phyloP scores from a whole-genome alignment of 2,113 vertebrate species.

The Lophotis ruficrista region DNA sequence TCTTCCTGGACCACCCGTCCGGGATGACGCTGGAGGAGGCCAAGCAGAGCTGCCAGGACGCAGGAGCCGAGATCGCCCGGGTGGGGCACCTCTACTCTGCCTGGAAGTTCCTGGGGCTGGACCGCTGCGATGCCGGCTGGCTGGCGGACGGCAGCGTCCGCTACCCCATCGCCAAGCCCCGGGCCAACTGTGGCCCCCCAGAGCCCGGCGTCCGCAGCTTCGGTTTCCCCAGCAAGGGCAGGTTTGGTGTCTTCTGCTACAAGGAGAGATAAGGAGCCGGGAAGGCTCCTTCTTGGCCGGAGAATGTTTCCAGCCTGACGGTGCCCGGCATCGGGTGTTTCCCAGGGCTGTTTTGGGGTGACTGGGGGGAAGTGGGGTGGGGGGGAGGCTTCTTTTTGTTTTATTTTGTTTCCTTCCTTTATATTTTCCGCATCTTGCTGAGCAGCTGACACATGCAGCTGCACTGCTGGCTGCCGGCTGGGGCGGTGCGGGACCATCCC shows the following conservation, averaged over 20 bases:
- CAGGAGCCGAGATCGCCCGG: conserved; percentile 79
- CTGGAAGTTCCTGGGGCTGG: conserved; percentile 86
- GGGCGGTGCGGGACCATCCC: not conserved
- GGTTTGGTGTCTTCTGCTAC: conserved; percentile 89
- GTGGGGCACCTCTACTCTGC: conserved; percentile 91
- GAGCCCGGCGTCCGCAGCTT: conserved; percentile 88
- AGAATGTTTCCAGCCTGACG: not conserved
- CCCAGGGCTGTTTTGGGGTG: not conserved
- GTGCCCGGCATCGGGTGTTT: not conserved
- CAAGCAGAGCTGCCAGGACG: conserved; percentile 77
- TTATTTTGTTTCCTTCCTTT: conserved; percentile 39
- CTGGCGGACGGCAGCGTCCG: conserved; percentile 88
- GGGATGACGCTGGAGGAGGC: conserved; percentile 86
- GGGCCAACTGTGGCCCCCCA: conserved; percentile 79
- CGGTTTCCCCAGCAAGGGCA: conserved; percentile 80
- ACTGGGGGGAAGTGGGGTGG: not conserved
- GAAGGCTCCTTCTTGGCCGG: not conserved
- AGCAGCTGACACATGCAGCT: not conserved
- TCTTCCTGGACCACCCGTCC: conserved; percentile 76
- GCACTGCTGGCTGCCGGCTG: not conserved
- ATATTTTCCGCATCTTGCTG: not conserved
- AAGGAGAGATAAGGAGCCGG: conserved; percentile 45
- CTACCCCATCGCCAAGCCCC: conserved; percentile 83
- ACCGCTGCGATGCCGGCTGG: conserved; percentile 90
- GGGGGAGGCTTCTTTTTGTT: not conserved